A percentile compares a stretch with the other conserved stretches of the same genome.
phyloP scores from a whole-genome alignment of 2,888 invertebrate species.

The Ypsolopha sequella region DNA sequence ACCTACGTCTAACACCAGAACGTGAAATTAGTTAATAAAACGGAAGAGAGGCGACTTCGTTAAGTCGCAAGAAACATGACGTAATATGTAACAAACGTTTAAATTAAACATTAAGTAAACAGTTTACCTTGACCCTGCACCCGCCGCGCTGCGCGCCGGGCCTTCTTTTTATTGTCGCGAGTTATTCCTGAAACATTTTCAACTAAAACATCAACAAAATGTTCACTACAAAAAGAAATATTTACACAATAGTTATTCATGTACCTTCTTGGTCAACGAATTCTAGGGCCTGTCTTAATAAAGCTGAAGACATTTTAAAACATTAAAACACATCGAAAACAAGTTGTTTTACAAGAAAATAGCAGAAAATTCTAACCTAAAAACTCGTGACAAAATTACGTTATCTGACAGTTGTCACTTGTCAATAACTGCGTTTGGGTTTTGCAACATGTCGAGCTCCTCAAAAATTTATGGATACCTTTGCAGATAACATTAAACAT shows the following conservation, averaged over 20 bases:
- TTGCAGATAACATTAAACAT: too few species aligned
- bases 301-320: slow-evolving; percentile 69
- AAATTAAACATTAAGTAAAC: slow-evolving; percentile 4
- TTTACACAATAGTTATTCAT: not conserved
- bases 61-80: not conserved
- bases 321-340: not conserved
- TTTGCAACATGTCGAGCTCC: too few species aligned
- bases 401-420: too few species aligned
- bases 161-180: slow-evolving; percentile 31
- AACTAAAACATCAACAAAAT: not conserved
- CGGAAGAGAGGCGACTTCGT: not conserved
- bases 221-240: not conserved
- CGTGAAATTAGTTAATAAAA: too few species aligned
- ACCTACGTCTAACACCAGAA: too few species aligned
- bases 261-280: slow-evolving; percentile 61
- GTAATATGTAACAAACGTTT: not conserved
- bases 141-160: slow-evolving; percentile 19
- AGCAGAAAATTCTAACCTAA: slow-evolving; percentile 21
- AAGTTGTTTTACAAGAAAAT: not conserved
- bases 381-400: slow-evolving; percentile 6
- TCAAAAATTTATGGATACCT: too few species aligned
- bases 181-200: slow-evolving; percentile 32
- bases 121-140: slow-evolving; percentile 42
- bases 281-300: slow-evolving; percentile 68
- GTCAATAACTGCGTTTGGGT: too few species aligned